Conservation (phyloP, 2,888 invertebrate genomes). For the Pseudolycoriella hygida region DNA sequence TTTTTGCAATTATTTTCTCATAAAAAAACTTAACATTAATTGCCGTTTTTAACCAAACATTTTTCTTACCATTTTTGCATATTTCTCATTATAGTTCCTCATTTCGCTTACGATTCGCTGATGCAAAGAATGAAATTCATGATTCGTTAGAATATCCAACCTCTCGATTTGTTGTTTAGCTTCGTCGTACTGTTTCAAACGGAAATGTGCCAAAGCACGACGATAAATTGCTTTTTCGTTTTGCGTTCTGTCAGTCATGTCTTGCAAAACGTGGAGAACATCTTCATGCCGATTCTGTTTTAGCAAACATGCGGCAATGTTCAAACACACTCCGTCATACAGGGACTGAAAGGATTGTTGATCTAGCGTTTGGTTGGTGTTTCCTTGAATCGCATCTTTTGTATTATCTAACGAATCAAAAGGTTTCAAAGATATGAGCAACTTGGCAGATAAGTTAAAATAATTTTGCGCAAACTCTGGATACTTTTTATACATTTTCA, state of each 20-base stretch:
- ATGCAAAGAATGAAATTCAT: constrained; percentile 42
- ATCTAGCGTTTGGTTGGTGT: constrained; percentile 14
- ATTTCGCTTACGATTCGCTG: constrained; percentile 37
- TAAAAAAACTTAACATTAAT: not conserved
- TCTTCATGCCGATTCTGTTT: constrained; percentile 46
- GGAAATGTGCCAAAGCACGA: constrained; percentile 31
- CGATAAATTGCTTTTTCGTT: constrained; percentile 33
- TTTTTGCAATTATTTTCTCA: not conserved
- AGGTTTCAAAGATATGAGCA: constrained; percentile 42
- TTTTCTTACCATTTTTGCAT: constrained; percentile 31
- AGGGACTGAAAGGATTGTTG: constrained; percentile 35
- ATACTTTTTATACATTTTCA: constrained; percentile 43
- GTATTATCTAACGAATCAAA: constrained; percentile 33
- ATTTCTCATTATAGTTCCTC: constrained; percentile 40
- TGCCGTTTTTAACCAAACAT: constrained; percentile 26
- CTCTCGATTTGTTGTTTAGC: constrained; percentile 39
- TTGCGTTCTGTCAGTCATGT: constrained; percentile 27
- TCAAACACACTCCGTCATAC: constrained; percentile 55
- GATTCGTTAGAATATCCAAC: constrained; percentile 41
- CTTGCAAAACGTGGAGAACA: constrained; percentile 39
- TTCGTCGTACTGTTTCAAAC: constrained; percentile 43
- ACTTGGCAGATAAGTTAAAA: constrained; percentile 57
- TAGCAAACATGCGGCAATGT: constrained; percentile 67
- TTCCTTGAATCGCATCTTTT: constrained; percentile 7
- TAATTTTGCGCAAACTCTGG: constrained; percentile 51